These are phyloP conservation scores for Sinelater perroti DNA, from an alignment of 2,888 invertebrate species.

Conservation along the genomic window DNA sequence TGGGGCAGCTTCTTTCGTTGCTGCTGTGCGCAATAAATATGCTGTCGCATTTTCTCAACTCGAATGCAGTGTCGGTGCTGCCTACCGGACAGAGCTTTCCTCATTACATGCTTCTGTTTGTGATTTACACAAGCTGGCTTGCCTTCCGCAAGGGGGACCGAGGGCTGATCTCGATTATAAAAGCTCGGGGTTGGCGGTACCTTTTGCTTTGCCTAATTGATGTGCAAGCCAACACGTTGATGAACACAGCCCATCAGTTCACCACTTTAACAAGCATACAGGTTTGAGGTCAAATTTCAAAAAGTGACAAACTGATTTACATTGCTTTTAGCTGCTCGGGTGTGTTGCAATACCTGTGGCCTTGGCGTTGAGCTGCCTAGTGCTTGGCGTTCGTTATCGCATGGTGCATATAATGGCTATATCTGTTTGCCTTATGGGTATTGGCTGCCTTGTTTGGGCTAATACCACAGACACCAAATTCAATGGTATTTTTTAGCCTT, in stretches of 20 bases:
- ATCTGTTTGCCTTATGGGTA: constrained; percentile 80
- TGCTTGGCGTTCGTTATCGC: constrained; percentile 78
- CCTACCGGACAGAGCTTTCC: constrained; percentile 84
- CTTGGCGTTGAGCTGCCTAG: constrained; percentile 77
- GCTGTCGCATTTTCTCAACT: constrained; percentile 74
- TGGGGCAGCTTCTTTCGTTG: constrained; percentile 80
- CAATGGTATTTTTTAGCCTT: constrained; percentile 60
- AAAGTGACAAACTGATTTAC: constrained; percentile 8
- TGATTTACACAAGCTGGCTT: constrained; percentile 79
- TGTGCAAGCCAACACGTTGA: constrained; percentile 86
- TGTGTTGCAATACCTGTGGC: constrained; percentile 88
- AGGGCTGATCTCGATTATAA: constrained; percentile 70
- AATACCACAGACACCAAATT: constrained; percentile 78
- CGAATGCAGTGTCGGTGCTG: constrained; percentile 73
- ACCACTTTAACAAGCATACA: constrained; percentile 78
- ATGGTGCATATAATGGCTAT: constrained; percentile 82
- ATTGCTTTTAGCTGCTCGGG: constrained; percentile 77
- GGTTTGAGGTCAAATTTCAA: constrained; percentile 58
- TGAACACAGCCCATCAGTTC: constrained; percentile 82
- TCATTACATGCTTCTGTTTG: constrained; percentile 79
- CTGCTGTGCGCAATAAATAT: constrained; percentile 81
- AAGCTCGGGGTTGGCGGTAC: constrained; percentile 79
- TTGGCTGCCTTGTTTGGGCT: constrained; percentile 84
- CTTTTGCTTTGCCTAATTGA: constrained; percentile 80
- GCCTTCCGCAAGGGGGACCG: constrained; percentile 73